phyloP scores from a whole-genome alignment of 2,888 invertebrate species.

The Troides aeacus region DNA sequence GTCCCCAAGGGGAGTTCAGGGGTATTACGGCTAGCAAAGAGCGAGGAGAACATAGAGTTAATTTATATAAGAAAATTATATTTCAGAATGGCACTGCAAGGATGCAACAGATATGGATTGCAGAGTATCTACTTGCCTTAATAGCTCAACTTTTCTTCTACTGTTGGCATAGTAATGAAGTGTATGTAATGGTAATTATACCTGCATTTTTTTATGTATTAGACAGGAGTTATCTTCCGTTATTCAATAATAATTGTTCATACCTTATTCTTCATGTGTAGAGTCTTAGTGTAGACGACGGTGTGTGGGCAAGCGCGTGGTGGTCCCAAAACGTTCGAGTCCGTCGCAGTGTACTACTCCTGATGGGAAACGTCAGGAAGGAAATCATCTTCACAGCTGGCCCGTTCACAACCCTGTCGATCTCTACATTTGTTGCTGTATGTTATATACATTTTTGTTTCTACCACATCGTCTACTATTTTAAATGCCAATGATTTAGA shows the following conservation, averaged over 20 bases:
- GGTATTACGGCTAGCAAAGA: too few species aligned
- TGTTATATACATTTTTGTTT: constrained; percentile 32
- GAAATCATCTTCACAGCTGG: constrained; percentile 58
- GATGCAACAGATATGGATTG: constrained; percentile 64
- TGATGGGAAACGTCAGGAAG: constrained; percentile 55
- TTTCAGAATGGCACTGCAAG: constrained; percentile 55
- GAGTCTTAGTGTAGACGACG: constrained; percentile 55
- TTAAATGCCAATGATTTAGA: too few species aligned
- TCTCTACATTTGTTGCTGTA: constrained; percentile 62
- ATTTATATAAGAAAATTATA: neutral
- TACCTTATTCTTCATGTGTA: constrained; percentile 30
- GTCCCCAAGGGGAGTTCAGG: too few species aligned
- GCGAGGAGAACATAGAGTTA: too few species aligned
- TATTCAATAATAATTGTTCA: too few species aligned
- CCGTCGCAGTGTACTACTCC: constrained; percentile 51
- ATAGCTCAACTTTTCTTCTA: constrained; percentile 70
- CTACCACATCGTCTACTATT: too few species aligned
- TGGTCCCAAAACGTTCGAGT: constrained; percentile 49
- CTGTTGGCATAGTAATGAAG: constrained; percentile 74
- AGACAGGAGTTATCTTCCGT: too few species aligned
- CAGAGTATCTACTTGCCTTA: constrained; percentile 66
- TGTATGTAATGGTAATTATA: constrained; percentile 55
- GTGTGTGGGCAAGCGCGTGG: constrained; percentile 60
- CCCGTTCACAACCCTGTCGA: constrained; percentile 56
- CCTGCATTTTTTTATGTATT: neutral